phyloP scores from a whole-genome alignment of 2,888 invertebrate genomes.

The Coelopa pilipes region DNA sequence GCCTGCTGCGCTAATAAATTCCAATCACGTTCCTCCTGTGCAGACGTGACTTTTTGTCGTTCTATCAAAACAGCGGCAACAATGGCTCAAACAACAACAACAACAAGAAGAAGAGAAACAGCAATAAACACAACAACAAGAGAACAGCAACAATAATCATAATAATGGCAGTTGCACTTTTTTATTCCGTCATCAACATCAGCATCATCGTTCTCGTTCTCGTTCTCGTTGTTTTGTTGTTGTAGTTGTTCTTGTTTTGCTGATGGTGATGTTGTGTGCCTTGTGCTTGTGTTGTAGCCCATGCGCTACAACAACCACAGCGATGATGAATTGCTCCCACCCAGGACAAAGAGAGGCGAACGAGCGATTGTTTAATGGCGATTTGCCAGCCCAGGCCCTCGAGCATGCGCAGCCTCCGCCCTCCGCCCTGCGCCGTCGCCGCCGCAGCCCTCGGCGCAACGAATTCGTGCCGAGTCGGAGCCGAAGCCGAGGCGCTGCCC shows the following conservation, averaged over 20 bases:
- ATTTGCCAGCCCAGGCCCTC: background rate
- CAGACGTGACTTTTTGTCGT: slow-evolving; percentile 32
- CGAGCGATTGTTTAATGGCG: background rate
- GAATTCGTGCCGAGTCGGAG: too few relatives aligned
- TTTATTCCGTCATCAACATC: too few relatives aligned
- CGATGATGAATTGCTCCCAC: too few relatives aligned
- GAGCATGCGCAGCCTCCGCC: too few relatives aligned
- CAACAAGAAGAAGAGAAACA: too few relatives aligned
- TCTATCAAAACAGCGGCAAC: slow-evolving; percentile 8
- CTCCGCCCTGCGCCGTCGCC: too few relatives aligned
- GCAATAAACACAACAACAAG: too few relatives aligned
- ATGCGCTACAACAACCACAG: background rate
- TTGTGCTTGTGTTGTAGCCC: background rate
- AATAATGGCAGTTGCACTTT: background rate
- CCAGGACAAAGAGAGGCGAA: background rate
- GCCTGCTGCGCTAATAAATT: slow-evolving; percentile 35
- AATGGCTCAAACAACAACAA: background rate
- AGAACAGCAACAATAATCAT: too few relatives aligned
- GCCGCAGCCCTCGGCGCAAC: too few relatives aligned
- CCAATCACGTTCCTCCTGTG: slow-evolving; percentile 30
- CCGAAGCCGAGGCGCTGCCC: background rate
- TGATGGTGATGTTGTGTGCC: too few relatives aligned
- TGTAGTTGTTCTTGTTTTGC: too few relatives aligned
- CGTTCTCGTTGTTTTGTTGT: too few relatives aligned
- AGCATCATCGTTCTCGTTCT: background rate